Evolutionary conservation across 2,888 invertebrate genomes (phyloP).

Genomic region (Stegana nigrithorax): DNA sequence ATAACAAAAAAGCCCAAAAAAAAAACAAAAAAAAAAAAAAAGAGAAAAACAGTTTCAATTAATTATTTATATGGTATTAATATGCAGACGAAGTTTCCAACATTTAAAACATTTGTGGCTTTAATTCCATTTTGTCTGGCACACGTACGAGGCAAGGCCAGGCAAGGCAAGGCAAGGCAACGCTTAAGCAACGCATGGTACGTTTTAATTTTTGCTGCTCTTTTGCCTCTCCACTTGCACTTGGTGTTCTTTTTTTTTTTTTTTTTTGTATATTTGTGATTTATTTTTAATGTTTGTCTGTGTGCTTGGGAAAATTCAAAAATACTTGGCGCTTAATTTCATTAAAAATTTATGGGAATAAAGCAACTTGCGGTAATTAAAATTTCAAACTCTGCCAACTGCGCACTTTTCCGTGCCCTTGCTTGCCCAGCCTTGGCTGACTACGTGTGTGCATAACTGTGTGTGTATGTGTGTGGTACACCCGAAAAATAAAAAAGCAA

Average conservation of each 20-base stretch:
- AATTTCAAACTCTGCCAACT: slow-evolving; percentile 53
- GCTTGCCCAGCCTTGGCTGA: not conserved
- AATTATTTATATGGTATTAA: not conserved
- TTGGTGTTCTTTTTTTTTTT: not conserved
- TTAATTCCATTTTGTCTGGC: slow-evolving; percentile 36
- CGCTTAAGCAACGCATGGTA: slow-evolving; percentile 19
- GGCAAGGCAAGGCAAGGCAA: slow-evolving; percentile 3
- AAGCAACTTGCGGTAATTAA: slow-evolving; percentile 55
- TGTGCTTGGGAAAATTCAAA: not conserved
- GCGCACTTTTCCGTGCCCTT: not conserved
- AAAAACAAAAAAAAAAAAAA: too few species aligned
- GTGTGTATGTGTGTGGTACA: too few species aligned
- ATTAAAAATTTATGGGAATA: slow-evolving; percentile 60
- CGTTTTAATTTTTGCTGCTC: too few species aligned
- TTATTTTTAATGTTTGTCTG: not conserved
- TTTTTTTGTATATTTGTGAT: not conserved
- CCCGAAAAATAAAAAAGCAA: too few species aligned
- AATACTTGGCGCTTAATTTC: slow-evolving; percentile 57
- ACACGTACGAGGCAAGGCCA: too few species aligned
- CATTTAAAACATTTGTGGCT: slow-evolving; percentile 1
- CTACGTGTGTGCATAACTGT: slow-evolving; percentile 25
- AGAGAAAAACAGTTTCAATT: not conserved
- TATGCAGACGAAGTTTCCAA: not conserved
- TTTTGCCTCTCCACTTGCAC: not conserved
- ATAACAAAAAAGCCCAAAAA: not conserved